Base-by-base conservation (phyloP, 2,888 invertebrate species). In the Dolomedes plantarius region DNA sequence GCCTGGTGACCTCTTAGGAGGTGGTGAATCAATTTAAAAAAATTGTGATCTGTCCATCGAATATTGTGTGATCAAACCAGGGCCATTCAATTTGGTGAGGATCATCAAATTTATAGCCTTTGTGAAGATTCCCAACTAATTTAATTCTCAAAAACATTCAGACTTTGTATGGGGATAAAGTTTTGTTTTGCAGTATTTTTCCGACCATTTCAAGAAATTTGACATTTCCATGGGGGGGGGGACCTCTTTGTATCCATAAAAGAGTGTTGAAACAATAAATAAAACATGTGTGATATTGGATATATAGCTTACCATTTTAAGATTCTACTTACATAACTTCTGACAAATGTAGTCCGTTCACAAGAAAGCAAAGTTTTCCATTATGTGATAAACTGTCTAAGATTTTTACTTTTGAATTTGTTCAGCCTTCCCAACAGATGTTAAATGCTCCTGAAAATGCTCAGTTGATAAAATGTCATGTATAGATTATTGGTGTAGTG, bases 1-100 rank as follows among this genome's bases (percentile, higher is more conserved):
- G 92, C 96, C 96, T 90, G 95, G 95, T 90, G 96, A 96, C 92
- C 94, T 96, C 91, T 94, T 96, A 92, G 95, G 95, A 92, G 95
- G 95, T 91, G 96, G 87, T 19, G 87, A 87, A 75, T 83, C 87
- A 31, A 87, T 85, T 71, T 87, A 67, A 87, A 36, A 36, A 56
- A 67, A 19, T 28, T 69, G 67, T 82, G 78, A 74, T 78, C 78
- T 83, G 85, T 85, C 85, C 85, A 85, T 73, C 77, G 76, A 83
- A 83, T 77, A 71, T 32, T 73, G 72, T 77, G 77, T 83, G 83
- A 77, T 77, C 69, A 62, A 62, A 39, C 32, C 19, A n/a, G 27
- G 69, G 75, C n/a, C 9, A 23, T 41, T 23, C 65, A 50, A 46
- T 36, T 75, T 56, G 64, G 19, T 77, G 31, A 69, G 27, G 39